Evolutionary conservation across 2,113 vertebrate genomes (phyloP).

Genomic region (Chloebia gouldiae): DNA sequence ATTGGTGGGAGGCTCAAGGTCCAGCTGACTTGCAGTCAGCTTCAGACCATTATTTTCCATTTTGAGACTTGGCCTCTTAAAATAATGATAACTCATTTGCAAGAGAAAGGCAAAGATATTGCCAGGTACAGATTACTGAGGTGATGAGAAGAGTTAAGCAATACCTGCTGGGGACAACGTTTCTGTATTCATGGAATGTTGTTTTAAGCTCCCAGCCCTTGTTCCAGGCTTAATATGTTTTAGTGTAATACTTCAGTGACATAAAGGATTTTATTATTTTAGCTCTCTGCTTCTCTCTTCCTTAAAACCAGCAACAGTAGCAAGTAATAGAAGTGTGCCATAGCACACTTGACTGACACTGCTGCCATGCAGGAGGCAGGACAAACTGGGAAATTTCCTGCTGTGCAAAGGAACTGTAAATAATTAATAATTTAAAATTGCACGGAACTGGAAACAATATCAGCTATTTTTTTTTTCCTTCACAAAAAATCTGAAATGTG

Average conservation of each 20-base stretch:
- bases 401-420: not conserved
- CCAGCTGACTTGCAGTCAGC: not conserved
- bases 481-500: not conserved
- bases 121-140: not conserved
- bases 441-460: not conserved
- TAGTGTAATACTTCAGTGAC: not conserved
- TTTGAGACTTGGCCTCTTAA: not conserved
- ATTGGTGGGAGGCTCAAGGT: not conserved
- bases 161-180: not conserved
- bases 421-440: not conserved
- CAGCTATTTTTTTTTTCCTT: rapidly evolving
- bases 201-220: not conserved
- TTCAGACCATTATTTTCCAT: not conserved
- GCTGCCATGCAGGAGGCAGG: not conserved
- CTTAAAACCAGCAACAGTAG: not conserved
- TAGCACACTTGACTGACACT: not conserved
- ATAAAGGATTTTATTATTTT: not conserved
- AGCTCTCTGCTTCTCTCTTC: not conserved
- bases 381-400: not conserved
- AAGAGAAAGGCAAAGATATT: not conserved
- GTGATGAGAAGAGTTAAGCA: not conserved
- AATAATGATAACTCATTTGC: not conserved
- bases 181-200: not conserved
- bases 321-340: not conserved
- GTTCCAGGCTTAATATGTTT: not conserved